Base-by-base conservation (phyloP, 2,888 invertebrate genomes). In the Busseola fusca region DNA sequence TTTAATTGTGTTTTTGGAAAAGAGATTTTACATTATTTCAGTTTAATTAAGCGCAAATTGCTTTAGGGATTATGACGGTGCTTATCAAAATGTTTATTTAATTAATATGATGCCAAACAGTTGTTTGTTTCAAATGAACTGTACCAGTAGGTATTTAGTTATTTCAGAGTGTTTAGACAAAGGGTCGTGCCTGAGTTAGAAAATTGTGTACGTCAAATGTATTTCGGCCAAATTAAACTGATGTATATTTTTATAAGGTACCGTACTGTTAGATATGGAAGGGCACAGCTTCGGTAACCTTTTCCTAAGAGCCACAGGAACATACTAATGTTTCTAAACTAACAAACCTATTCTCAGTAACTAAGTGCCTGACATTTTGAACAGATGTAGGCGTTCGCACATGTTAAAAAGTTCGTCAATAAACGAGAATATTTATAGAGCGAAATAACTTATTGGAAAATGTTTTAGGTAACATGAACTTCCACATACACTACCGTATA, bases 1-100 rank as follows among this genome's bases (percentile, higher is more conserved):
- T 59, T 64, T 59, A 54, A 73, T 63, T 54, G 50, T 57, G 37
- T 64, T 80, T 54, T 16, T 54, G 18, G 56, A 60, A 74, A 57
- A 37, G 42, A 37, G 18, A 27, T 59, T 48, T 78, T 72, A 65
- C 42, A 54, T 56, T n/a, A 1, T 9, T 12, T 37, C 10, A 37
- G 6, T 72, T 25, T 21, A 25, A 40, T 58, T 30, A 57, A 7
- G 48, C 42, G 12, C 14, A 54, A 52, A 69, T 69, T 52, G 56
- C 6, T 45, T 52, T 18, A 12, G 21, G 27, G 14, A 76, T 30
- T 34, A 27, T 42, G 27, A 34, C 12, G 6, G 12, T 25, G 14
- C 18, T 63, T 16, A 48, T 40, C 10, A 54, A 57, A 27, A 48
- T 25, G 4, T 30, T 56, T 25, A 21, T 30, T 56, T 25, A 21